These are phyloP conservation scores for Halocynthia roretzi DNA, from an alignment of 23 tunicate species.

Conservation along the genomic window DNA sequence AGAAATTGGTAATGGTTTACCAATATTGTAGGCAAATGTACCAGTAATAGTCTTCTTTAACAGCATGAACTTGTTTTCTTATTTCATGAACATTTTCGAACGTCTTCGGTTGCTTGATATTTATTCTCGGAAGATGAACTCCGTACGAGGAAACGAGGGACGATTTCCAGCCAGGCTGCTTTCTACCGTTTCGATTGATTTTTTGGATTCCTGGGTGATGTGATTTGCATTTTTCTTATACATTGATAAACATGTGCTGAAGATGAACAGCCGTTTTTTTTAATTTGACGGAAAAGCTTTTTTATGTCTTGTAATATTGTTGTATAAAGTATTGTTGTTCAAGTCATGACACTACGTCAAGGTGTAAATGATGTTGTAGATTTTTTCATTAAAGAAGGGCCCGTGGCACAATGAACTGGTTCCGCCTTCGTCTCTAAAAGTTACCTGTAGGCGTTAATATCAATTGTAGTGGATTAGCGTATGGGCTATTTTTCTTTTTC, in stretches of 20 bases:
- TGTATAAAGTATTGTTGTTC: no score
- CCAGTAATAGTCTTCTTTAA: conserved; percentile 56
- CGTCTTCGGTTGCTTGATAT: conserved; percentile 38
- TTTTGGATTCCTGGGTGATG: conserved; percentile 25
- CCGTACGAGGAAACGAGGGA: conserved; percentile 31
- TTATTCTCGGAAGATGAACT: conserved; percentile 42
- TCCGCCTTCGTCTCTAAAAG: not conserved
- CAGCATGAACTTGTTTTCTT: conserved; percentile 37
- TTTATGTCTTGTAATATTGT: no score
- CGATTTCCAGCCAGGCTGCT: conserved; percentile 60
- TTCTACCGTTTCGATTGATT: not conserved
- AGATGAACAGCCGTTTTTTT: no score
- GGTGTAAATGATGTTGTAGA: no score
- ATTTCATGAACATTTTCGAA: conserved; percentile 50
- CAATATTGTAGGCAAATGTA: not conserved
- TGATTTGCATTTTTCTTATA: not conserved
- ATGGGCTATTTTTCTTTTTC: conserved; percentile 57
- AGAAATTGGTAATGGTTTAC: not conserved
- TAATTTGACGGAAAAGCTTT: no score
- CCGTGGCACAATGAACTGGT: no score
- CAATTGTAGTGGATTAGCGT: conserved; percentile 57
- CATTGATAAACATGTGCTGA: no score
- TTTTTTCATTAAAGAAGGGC: no score
- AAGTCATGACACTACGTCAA: no score
- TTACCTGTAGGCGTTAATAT: conserved; percentile 46